Evolutionary conservation across 2,797 vertebrate genomes (phyloP).

Genomic region (Nasua narica): DNA sequence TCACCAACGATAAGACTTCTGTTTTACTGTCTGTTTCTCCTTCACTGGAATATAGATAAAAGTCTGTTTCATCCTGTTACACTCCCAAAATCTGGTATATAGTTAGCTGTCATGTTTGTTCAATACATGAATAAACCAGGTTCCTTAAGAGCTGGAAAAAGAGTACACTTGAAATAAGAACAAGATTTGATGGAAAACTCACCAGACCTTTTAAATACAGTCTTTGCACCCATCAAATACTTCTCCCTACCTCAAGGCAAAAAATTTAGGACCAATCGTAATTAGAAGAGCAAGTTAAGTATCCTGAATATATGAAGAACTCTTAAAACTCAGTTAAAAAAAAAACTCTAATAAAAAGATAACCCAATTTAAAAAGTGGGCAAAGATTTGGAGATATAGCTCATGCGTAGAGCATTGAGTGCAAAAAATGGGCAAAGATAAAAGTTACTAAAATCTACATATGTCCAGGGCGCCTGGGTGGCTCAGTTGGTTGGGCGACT

Average conservation of each 20-base stretch:
- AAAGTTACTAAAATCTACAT: not conserved
- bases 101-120: not conserved
- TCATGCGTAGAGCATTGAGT: slow-evolving; percentile 77
- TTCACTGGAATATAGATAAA: not conserved
- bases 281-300: slow-evolving; percentile 11
- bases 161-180: not conserved
- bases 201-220: not conserved
- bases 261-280: not conserved
- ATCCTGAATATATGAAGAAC: slow-evolving; percentile 19
- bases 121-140: slow-evolving; percentile 34
- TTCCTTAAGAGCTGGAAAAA: slow-evolving; percentile 2
- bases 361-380: not conserved
- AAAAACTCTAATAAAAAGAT: slow-evolving; percentile 3
- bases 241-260: slow-evolving; percentile 15
- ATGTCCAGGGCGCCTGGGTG: too few species aligned
- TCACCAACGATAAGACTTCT: not conserved
- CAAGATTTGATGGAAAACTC: slow-evolving; percentile 31
- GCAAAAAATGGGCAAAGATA: slow-evolving; percentile 18
- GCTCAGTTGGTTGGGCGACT: too few species aligned
- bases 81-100: not conserved
- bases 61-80: not conserved
- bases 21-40: not conserved
- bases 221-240: not conserved
- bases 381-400: slow-evolving; percentile 34
- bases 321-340: not conserved